Percentiles rank a stretch among this genome's conserved stretches.
phyloP scores from a whole-genome alignment of 2,797 vertebrate genomes.

The Tamandua tetradactyla region DNA sequence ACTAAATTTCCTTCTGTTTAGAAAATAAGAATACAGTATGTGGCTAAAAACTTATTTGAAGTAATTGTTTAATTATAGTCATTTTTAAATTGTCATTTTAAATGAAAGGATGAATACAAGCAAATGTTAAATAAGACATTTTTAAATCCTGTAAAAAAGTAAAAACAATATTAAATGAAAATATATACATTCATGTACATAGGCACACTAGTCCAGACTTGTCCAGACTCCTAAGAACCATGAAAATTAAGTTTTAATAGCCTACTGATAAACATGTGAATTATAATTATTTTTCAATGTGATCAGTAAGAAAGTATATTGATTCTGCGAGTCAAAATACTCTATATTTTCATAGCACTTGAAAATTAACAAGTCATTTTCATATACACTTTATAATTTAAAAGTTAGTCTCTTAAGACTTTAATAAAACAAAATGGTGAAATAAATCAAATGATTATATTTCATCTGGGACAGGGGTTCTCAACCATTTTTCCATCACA shows the following conservation, averaged over 20 bases:
- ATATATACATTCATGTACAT: background rate
- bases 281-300: constrained; percentile 51
- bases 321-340: background rate
- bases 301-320: background rate
- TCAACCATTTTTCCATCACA: background rate
- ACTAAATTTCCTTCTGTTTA: background rate
- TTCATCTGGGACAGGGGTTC: background rate
- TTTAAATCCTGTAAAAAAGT: constrained; percentile 32
- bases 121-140: constrained; percentile 7
- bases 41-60: background rate
- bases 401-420: background rate
- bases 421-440: background rate
- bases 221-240: background rate
- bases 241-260: constrained; percentile 14
- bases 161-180: constrained; percentile 20
- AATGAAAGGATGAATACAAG: background rate
- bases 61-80: constrained; percentile 16
- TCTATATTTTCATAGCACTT: background rate
- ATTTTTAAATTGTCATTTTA: background rate
- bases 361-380: constrained; percentile 17
- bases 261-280: background rate
- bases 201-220: background rate
- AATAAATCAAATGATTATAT: background rate
- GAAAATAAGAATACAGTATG: constrained; percentile 15
- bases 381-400: background rate